Percentiles rank a stretch among this genome's conserved stretches.
Evolutionary conservation across 2,888 invertebrate species (phyloP).

Genomic region (Atrina japonica): DNA sequence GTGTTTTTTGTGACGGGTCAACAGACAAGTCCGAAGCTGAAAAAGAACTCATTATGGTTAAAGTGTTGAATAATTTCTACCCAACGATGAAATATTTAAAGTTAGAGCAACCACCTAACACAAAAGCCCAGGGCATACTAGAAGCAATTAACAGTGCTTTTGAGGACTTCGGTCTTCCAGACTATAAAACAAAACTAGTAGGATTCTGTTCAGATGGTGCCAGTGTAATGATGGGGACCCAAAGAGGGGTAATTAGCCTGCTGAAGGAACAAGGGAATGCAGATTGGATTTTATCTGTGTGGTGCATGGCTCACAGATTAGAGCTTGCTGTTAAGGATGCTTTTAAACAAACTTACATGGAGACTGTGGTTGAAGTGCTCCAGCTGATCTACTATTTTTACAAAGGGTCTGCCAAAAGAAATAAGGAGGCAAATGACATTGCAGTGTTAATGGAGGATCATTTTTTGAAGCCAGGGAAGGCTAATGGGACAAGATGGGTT

Average conservation of each 20-base stretch:
- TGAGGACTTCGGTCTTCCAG: constrained; percentile 11
- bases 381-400: constrained; percentile 46
- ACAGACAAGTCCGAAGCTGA: constrained; percentile 44
- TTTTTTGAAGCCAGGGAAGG: constrained; percentile 45
- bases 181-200: constrained; percentile 36
- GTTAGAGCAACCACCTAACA: constrained; percentile 36
- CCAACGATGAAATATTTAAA: constrained; percentile 40
- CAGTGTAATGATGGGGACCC: constrained; percentile 38
- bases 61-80: constrained; percentile 35
- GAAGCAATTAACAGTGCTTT: constrained; percentile 37
- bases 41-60: constrained; percentile 41
- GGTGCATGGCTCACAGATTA: constrained; percentile 47
- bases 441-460: constrained; percentile 42
- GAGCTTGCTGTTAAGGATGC: constrained; percentile 49
- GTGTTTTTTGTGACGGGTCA: constrained; percentile 44
- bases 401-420: constrained; percentile 45
- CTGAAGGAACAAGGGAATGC: constrained; percentile 27
- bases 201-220: constrained; percentile 47
- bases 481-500: constrained; percentile 51
- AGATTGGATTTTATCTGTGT: constrained; percentile 40
- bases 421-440: constrained; percentile 42
- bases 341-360: constrained; percentile 44
- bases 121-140: constrained; percentile 41
- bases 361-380: constrained; percentile 30
- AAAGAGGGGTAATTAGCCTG: constrained; percentile 27